A percentile compares a stretch with the other conserved stretches of the same genome.
Conservation (phyloP, 2,113 vertebrate species). For the Rhagologus leucostigma region DNA sequence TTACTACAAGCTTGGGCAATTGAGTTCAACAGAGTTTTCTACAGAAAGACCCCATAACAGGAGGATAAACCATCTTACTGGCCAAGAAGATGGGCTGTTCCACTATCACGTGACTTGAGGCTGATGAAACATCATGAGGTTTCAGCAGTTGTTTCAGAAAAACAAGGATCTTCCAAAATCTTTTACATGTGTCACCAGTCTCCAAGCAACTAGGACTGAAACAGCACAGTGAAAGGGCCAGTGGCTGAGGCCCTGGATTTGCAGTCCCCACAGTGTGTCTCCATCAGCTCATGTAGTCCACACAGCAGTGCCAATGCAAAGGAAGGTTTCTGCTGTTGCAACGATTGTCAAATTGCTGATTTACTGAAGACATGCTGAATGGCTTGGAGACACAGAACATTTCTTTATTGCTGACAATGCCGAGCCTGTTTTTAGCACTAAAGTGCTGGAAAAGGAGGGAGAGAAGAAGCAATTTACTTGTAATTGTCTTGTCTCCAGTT, state of each 20-base stretch:
- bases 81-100: not conserved
- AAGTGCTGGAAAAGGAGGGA: not conserved
- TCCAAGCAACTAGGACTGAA: not conserved
- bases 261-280: not conserved
- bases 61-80: not conserved
- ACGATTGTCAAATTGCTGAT: not conserved
- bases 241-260: not conserved
- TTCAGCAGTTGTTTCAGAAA: not conserved
- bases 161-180: not conserved
- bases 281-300: not conserved
- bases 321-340: not conserved
- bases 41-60: not conserved
- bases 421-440: not conserved
- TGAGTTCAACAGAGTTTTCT: not conserved
- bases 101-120: not conserved
- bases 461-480: not conserved
- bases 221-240: not conserved
- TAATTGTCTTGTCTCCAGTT: conserved; percentile 1
- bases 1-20: not conserved
- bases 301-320: not conserved
- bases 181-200: not conserved
- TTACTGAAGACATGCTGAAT: not conserved
- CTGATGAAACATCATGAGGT: not conserved
- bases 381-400: not conserved
- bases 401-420: not conserved